Base-by-base conservation (phyloP, 53 echinoderm and acorn worm species). In the Patiria pectinifera region DNA sequence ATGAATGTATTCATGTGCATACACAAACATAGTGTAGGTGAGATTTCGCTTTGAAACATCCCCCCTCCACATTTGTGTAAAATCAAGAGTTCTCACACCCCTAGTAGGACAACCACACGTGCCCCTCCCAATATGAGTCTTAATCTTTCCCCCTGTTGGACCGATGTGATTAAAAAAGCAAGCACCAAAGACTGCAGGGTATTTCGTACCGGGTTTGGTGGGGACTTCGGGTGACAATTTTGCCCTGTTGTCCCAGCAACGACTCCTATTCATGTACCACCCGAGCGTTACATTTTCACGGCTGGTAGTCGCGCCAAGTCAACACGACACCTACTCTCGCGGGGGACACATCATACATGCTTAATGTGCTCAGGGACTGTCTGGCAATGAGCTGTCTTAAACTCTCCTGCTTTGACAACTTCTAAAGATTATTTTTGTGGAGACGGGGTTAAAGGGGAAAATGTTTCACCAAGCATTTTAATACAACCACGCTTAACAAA, bases 171-270 rank as follows among this genome's bases (percentile, higher is more conserved):
- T 63, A 66, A 62, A 66, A 35, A 86, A 86, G 18, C 26, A 11
- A 49, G 75, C 86, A 46, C 80, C 80, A 11, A 2, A 11, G 47
- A 63, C 43, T n/a, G 18, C 47, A 48, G 75, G 43, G 75, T 19
- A 22, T 11, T 86, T 53, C 14, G 24, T 72, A 86, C 86, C 75
- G 48, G 72, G 86, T 53, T 5, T 5, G 53, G 49, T 21, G 5
- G 22, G 15, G 19, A 46, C 24, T 19, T 48, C 7, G 43, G 75
- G 86, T 75, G 86, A 86, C 71, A 86, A 48, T 71, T 85, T 70
- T 74, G n/a, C 86, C 74, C 25, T 8, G 86, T 86, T 86, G 72
- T 72, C 75, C 2, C 22, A 72, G 75, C 71, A 71, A 86, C 86
- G 9, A 72, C 69, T 35, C 35, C 35, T 69, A 48, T 35, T 72